Base-by-base conservation (phyloP, 2,797 vertebrate genomes). In the Eulemur mongoz region DNA sequence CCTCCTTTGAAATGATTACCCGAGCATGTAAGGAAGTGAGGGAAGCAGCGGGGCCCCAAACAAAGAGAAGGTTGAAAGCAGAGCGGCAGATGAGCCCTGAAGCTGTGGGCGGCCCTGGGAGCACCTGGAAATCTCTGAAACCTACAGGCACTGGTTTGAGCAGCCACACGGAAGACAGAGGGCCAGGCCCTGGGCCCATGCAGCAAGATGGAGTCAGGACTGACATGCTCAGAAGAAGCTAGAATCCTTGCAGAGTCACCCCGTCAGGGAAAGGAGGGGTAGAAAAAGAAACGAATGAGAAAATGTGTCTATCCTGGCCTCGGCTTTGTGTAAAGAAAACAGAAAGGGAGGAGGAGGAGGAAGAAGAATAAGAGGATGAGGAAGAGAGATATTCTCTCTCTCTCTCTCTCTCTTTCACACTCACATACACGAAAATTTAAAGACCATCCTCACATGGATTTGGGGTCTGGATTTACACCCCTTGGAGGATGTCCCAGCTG, bases 1-100 rank as follows among this genome's bases (percentile, higher is more conserved):
- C 32, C 14, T 38, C 14, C 20, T 35, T 72, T 57, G 23, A 86
- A 80, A 43, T 23, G 59, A 20, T 4, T 32, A 12, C n/a, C 38
- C 4, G 23, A 80, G 13, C 1, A 1, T 54, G 15, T 43, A 9
- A 10, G 52, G 32, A 23, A 30, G 1, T 2, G 2, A 4, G 43
- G 40, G n/a, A 73, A 61, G 4, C 87, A 30, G 2, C 18, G 45
- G 25, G 57, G 13, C 61, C 54, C 4, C 25, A 76, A 72, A 6
- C 32, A 11, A 38, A 22, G 50, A 69, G 7, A 38, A 43, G 6
- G 32, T 30, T 43, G 23, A 59, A 45, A 32, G 35, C 27, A 57
- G 40, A 27, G 18, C 2, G 18, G 7, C 13, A 10, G 14, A 52
- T 13, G 35, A 10, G 12, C 45, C 10, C 45, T 1, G 6, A 40